Conservation (phyloP, 2,113 vertebrate species). For the Hyperopisus bebe region DNA sequence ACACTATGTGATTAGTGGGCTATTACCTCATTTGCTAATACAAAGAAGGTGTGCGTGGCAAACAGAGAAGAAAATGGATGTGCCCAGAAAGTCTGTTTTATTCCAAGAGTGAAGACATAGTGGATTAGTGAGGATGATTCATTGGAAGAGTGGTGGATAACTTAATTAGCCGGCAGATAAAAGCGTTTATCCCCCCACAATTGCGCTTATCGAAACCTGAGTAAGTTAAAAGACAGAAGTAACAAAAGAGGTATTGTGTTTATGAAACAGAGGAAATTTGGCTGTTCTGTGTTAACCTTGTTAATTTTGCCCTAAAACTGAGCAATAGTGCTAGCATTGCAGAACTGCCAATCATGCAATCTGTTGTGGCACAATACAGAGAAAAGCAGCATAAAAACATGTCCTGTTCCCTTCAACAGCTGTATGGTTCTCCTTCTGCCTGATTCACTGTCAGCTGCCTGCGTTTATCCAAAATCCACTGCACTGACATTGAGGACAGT, state of each 20-base stretch:
- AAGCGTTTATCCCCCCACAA: background rate
- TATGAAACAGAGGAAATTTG: background rate
- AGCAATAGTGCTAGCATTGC: background rate
- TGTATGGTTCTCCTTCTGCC: background rate
- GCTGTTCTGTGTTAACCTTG: background rate
- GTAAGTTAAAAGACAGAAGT: background rate
- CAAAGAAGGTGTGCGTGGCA: background rate
- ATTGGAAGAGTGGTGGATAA: background rate
- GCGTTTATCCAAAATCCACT: background rate
- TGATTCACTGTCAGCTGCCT: background rate
- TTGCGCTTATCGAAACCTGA: background rate
- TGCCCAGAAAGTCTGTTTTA: background rate
- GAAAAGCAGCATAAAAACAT: background rate
- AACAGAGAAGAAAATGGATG: background rate
- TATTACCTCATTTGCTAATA: background rate
- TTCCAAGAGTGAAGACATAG: background rate
- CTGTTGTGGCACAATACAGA: background rate
- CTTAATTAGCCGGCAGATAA: background rate
- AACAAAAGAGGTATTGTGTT: background rate
- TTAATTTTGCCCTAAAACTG: background rate
- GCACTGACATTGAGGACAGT: background rate
- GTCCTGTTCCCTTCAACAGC: background rate
- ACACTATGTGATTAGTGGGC: background rate
- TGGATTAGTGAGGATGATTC: background rate
- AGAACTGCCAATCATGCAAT: background rate